phyloP scores from a whole-genome alignment of 2,888 invertebrate genomes.

The Chymomyza amoena region DNA sequence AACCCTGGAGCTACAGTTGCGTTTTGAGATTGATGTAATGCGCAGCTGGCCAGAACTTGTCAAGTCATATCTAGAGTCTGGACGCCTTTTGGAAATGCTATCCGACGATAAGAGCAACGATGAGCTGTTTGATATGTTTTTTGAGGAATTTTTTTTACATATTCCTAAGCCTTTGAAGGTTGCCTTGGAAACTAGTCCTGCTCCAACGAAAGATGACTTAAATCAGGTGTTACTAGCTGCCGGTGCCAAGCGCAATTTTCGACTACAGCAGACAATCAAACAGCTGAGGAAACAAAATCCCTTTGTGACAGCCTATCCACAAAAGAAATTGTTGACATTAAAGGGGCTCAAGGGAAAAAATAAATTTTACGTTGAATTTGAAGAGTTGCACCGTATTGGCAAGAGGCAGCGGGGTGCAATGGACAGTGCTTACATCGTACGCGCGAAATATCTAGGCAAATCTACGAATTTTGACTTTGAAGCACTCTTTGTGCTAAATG shows the following conservation, averaged over 20 bases:
- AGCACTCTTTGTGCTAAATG: conserved; percentile 75
- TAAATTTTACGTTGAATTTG: conserved; percentile 93
- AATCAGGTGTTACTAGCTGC: conserved; percentile 83
- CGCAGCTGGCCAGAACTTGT: conserved; percentile 91
- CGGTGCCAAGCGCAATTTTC: conserved; percentile 92
- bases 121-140: conserved; percentile 96
- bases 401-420: conserved; percentile 84
- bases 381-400: conserved; percentile 87
- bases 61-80: conserved; percentile 97
- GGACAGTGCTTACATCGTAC: conserved; percentile 86
- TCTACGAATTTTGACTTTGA: conserved; percentile 93
- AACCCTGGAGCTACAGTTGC: conserved; percentile 94
- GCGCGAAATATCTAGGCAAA: conserved; percentile 84
- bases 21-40: conserved; percentile 86
- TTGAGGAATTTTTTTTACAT: conserved; percentile 90
- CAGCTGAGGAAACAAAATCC: conserved; percentile 83
- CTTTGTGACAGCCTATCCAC: conserved; percentile 85
- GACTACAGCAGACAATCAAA: conserved; percentile 87
- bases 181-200: conserved; percentile 87
- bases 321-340: conserved; percentile 99
- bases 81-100: conserved; percentile 95
- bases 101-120: conserved; percentile 96
- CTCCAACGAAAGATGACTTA: conserved; percentile 84
- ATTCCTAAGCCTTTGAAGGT: conserved; percentile 89
- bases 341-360: conserved; percentile 88